phyloP scores from a whole-genome alignment of 2,888 invertebrate genomes.

The Cryptocheilus praepositus region DNA sequence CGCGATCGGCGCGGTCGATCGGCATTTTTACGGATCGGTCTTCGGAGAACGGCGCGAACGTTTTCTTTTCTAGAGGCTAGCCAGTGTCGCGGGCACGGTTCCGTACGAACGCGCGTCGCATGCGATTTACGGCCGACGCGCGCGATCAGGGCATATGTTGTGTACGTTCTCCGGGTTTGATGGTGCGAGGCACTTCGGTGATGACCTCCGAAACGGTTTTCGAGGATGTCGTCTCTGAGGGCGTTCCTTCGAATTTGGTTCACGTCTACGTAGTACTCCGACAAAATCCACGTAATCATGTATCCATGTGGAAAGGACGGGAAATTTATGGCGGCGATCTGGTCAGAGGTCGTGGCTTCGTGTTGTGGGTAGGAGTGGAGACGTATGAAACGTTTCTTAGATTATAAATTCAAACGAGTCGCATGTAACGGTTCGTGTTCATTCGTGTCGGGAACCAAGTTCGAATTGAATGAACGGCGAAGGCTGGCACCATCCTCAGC shows the following conservation, averaged over 20 bases:
- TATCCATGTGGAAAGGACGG: too few species aligned
- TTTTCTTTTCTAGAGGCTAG: slow-evolving; percentile 53
- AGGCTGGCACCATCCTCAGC: too few species aligned
- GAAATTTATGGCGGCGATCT: too few species aligned
- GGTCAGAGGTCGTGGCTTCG: slow-evolving; percentile 10
- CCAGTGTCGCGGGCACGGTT: slow-evolving; percentile 50
- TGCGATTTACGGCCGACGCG: too few species aligned
- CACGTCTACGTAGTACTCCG: neutral
- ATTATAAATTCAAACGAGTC: too few species aligned
- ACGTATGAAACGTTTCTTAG: too few species aligned
- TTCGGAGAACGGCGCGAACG: slow-evolving; percentile 33
- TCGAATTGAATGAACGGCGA: too few species aligned
- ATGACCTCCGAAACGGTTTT: neutral
- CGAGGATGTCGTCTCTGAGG: neutral
- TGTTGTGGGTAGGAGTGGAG: slow-evolving; percentile 13
- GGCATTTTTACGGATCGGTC: slow-evolving; percentile 40
- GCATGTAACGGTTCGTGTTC: too few species aligned
- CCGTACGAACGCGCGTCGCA: slow-evolving; percentile 30
- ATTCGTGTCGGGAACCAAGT: too few species aligned
- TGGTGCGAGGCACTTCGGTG: too few species aligned
- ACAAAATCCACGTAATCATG: neutral
- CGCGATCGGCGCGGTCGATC: neutral
- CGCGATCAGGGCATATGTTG: too few species aligned
- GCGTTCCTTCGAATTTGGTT: neutral
- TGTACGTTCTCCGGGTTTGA: too few species aligned